Base-by-base conservation (phyloP, 2,888 invertebrate species). In the Ptychoptera contaminata region DNA sequence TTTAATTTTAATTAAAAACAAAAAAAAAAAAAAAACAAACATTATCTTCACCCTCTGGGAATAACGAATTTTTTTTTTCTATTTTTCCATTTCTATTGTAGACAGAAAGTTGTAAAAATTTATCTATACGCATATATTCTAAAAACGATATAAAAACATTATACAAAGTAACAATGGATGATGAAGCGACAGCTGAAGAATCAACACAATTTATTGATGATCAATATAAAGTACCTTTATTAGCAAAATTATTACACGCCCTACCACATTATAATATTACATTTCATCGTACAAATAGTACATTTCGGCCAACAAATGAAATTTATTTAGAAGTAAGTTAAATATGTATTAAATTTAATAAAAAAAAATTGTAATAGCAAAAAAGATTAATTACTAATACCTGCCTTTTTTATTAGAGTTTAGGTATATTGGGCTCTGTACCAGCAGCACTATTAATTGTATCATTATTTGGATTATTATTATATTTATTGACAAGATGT, bases 361-460 rank as follows among this genome's bases (percentile, higher is more conserved):
- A 30, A 6, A 30, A 30, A 30, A 30, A 30, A n/a, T 11, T n/a
- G n/a, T n/a, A n/a, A n/a, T n/a, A n/a, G n/a, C n/a, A n/a, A n/a
- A n/a, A n/a, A n/a, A n/a, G n/a, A n/a, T n/a, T n/a, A n/a, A n/a
- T n/a, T n/a, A n/a, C n/a, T n/a, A n/a, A n/a, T n/a, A n/a, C n/a
- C n/a, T n/a, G n/a, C n/a, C n/a, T n/a, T 23, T 23, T 23, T 11
- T 16, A 8, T 8, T 77, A 93, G 92, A 86, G 91, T 57, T 73
- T 94, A 63, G 90, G 91, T 41, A 91, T 96, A 60, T 73, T 92
- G 58, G 91, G 86, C 47, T 90, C 91, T 36, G 77, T 92, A 52
- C 94, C 94, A n/a, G 90, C 93, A 47, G 84, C 88, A 36, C 82
- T 91, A 79, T 74, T 94, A 58, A 88, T 93, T 57, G 71, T 94